These are phyloP conservation scores for Alaudala cheleensis DNA, from an alignment of 2,113 vertebrate genomes.

Conservation along the genomic window DNA sequence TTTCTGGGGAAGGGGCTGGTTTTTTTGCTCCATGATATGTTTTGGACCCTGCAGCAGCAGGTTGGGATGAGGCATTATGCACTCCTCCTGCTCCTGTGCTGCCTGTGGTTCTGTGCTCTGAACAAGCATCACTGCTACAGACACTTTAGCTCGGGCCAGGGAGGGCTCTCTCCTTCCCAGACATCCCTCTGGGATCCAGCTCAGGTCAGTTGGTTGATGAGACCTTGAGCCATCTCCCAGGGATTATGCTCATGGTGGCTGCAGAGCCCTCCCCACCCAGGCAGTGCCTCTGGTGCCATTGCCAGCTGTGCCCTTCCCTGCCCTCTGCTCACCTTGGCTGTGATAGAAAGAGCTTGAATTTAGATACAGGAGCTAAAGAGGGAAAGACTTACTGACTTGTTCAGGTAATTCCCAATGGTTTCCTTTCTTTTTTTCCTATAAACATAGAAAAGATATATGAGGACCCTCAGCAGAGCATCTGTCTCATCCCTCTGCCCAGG, in stretches of 20 bases:
- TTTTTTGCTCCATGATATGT: background rate
- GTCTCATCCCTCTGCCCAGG: background rate
- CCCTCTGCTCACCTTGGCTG: background rate
- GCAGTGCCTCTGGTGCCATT: background rate
- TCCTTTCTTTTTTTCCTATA: background rate
- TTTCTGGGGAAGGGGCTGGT: background rate
- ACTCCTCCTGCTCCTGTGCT: background rate
- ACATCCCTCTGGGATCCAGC: background rate
- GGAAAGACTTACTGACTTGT: background rate
- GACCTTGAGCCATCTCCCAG: background rate
- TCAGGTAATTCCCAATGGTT: background rate
- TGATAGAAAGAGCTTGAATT: background rate
- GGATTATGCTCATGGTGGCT: background rate
- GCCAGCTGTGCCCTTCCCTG: background rate
- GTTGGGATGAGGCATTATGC: background rate
- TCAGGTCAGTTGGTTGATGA: background rate
- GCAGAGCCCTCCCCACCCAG: background rate
- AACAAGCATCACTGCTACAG: background rate
- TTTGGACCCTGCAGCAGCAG: background rate
- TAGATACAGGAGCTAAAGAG: background rate
- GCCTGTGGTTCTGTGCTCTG: background rate
- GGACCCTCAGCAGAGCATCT: background rate
- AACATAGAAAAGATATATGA: background rate
- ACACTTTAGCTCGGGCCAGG: accelerated
- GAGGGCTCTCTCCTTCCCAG: background rate